Conservation (phyloP, 2,797 vertebrate species). For the Pygocentrus nattereri region DNA sequence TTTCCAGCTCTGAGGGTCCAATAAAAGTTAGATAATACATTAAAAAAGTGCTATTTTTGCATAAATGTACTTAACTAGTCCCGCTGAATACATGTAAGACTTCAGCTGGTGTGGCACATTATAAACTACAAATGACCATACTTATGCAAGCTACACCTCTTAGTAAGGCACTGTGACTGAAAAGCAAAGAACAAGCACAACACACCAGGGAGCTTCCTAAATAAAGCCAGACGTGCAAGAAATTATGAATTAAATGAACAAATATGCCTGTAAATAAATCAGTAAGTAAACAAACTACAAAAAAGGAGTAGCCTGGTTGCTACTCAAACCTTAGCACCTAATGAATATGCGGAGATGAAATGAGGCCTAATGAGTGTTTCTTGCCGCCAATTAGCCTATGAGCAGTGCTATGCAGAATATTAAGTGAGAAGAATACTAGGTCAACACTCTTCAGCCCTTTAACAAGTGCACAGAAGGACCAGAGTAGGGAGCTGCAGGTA, state of each 20-base stretch:
- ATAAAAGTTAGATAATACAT: no score
- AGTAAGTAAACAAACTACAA: slow-evolving; percentile 57
- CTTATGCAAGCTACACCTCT: slow-evolving; percentile 2
- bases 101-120: slow-evolving; percentile 3
- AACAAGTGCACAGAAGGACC: slow-evolving; percentile 47
- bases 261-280: slow-evolving; percentile 58
- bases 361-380: slow-evolving; percentile 63
- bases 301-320: slow-evolving; percentile 49
- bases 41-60: neutral
- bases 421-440: slow-evolving; percentile 62
- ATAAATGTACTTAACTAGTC: neutral
- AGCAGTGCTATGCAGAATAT: slow-evolving; percentile 63
- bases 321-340: slow-evolving; percentile 52
- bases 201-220: slow-evolving; percentile 25
- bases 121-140: slow-evolving; percentile 22
- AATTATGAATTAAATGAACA: slow-evolving; percentile 53
- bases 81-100: neutral
- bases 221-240: slow-evolving; percentile 41
- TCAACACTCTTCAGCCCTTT: slow-evolving; percentile 60
- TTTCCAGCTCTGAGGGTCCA: no score
- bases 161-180: slow-evolving; percentile 1
- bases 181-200: slow-evolving; percentile 35
- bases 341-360: slow-evolving; percentile 67
- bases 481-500: slow-evolving; percentile 15
- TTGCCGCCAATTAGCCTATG: slow-evolving; percentile 61